phyloP scores from a whole-genome alignment of 2,888 invertebrate species.

The Lumbricus terrestris region DNA sequence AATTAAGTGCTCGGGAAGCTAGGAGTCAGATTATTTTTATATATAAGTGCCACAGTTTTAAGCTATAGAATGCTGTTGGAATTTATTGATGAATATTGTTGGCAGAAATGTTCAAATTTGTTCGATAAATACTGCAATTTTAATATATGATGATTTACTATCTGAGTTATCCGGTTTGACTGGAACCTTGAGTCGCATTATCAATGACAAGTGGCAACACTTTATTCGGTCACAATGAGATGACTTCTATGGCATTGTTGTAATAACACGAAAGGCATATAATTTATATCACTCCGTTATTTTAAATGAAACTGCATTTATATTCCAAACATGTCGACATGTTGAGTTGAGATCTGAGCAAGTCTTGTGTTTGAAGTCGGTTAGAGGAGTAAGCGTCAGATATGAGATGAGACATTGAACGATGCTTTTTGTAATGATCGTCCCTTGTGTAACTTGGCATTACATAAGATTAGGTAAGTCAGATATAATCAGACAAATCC shows the following conservation, averaged over 20 bases:
- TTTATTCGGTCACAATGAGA: not conserved
- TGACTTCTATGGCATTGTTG: not conserved
- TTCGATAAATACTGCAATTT: not conserved
- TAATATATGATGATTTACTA: not conserved
- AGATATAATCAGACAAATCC: not conserved
- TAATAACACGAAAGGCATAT: not conserved
- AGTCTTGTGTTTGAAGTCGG: not conserved
- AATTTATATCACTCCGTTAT: not conserved
- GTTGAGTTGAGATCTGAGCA: not conserved
- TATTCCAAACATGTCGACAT: not conserved
- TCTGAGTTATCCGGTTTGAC: constrained; percentile 3
- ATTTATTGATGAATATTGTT: not conserved
- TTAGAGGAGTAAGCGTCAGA: not conserved
- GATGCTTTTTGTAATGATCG: not conserved
- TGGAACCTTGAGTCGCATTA: not conserved
- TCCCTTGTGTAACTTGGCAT: not conserved
- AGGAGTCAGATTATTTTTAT: not conserved
- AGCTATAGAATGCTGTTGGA: not conserved
- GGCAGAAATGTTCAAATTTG: not conserved
- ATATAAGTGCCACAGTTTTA: not conserved
- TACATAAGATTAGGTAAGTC: not conserved
- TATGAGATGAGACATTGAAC: not conserved
- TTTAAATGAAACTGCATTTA: not conserved
- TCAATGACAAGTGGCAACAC: not conserved
- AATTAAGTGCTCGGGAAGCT: not conserved